Evolutionary conservation across 64 coral and sea anemone genomes (phyloP), one percentile per base, ranked within the genome.

Genomic region (Pachyseris speciosa): DNA sequence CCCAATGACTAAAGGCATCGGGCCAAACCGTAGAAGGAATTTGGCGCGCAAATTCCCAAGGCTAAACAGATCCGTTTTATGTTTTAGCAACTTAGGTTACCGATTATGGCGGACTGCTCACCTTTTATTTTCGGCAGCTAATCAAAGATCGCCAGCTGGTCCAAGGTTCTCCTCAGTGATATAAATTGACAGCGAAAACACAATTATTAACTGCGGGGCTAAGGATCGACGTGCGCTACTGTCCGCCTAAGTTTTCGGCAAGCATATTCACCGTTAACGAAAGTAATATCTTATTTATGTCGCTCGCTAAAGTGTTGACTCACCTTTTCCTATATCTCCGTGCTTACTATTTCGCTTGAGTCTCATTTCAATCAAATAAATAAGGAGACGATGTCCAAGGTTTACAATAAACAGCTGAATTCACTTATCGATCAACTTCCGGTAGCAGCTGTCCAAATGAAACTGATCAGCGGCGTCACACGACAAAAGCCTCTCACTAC

Each of bases 371-470:
- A 34, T 68, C 4, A 37, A 34, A 69, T 69, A 10, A 69, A 69
- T 36, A 27, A n/a, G n/a, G n/a, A n/a, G n/a, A n/a, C n/a, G n/a
- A n/a, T n/a, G n/a, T n/a, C n/a, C n/a, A n/a, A n/a, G n/a, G n/a
- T n/a, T n/a, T n/a, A 4, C 9, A 58, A 75, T 24, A 2, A 27
- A 49, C 74, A 78, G 74, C 75, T 80, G 75, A 80, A 80, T n/a
- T n/a, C 40, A 20, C 5, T 31, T n/a, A 49, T 30, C 41, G 12
- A 15, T 11, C 74, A 27, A 81, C 77, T 81, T 81, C 77, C 77
- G 77, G 77, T 81, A 38, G 24, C 77, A 81, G 77, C 77, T 81
- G 77, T 3, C 6, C 20, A 81, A 81, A 81, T 3, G 28, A 29
- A 51, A 76, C 12, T 61, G 50, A 40, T 22, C 77, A 81, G 77